Evolutionary conservation across 2,888 invertebrate species (phyloP).

Genomic region (Leucophora obtusa): DNA sequence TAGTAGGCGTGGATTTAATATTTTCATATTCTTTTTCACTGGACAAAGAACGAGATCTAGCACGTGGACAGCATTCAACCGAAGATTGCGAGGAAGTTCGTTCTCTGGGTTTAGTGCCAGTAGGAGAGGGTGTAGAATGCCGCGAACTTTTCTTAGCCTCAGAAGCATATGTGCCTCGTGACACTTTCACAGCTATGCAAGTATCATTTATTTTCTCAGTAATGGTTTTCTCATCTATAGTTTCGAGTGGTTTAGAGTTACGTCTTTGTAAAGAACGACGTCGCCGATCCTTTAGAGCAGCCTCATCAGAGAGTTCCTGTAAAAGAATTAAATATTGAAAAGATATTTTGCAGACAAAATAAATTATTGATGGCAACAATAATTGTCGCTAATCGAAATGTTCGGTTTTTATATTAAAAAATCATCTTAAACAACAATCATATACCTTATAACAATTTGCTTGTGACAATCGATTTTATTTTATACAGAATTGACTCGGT

Average conservation of each 20-base stretch:
- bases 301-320: slow-evolving; percentile 81
- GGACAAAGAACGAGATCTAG: slow-evolving; percentile 72
- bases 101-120: slow-evolving; percentile 61
- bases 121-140: slow-evolving; percentile 64
- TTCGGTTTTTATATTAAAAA: too few species aligned
- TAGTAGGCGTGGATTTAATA: slow-evolving; percentile 56
- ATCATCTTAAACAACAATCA: too few species aligned
- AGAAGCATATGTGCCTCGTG: slow-evolving; percentile 72
- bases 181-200: slow-evolving; percentile 67
- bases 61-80: slow-evolving; percentile 74
- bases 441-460: too few species aligned
- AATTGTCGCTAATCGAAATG: too few species aligned
- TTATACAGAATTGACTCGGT: too few species aligned
- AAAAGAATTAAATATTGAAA: background rate
- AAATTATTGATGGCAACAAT: too few species aligned
- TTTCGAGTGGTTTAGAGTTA: slow-evolving; percentile 75
- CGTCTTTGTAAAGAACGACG: slow-evolving; percentile 74
- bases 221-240: slow-evolving; percentile 76
- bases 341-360: too few species aligned
- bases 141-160: slow-evolving; percentile 72
- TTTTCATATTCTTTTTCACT: slow-evolving; percentile 69
- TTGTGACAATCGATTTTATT: too few species aligned
- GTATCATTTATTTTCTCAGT: slow-evolving; percentile 66
- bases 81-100: slow-evolving; percentile 77
- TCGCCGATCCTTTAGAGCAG: slow-evolving; percentile 76